These are phyloP conservation scores for Anagrus nilaparvatae DNA, from an alignment of 1,140 invertebrate genomes.

Conservation along the genomic window DNA sequence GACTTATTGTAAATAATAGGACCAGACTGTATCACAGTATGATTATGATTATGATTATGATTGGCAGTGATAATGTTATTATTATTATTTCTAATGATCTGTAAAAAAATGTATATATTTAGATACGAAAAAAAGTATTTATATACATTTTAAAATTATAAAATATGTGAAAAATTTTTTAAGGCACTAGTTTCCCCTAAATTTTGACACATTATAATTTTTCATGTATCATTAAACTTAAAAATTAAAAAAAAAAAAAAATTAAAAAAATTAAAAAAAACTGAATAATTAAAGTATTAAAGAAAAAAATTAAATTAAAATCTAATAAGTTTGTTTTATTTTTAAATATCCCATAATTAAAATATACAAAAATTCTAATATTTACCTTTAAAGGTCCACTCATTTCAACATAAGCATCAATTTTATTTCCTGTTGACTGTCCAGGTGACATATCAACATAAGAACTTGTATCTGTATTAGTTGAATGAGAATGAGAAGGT, in stretches of 20 bases:
- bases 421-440: conserved; percentile 29
- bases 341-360: no score
- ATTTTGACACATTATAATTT: background rate
- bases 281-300: no score
- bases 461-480: conserved; percentile 41
- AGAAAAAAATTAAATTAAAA: background rate
- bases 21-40: conserved; percentile 29
- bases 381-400: conserved; percentile 36
- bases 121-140: no score
- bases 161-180: no score
- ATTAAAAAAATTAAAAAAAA: background rate
- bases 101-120: conserved; percentile 20
- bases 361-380: no score
- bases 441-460: conserved; percentile 49
- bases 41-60: conserved; percentile 37
- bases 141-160: no score
- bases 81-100: conserved; percentile 39
- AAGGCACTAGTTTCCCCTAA: background rate
- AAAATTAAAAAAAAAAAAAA: background rate
- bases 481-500: conserved; percentile 34
- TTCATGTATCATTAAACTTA: no score
- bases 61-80: conserved; percentile 38
- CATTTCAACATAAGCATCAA: conserved; percentile 42
- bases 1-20: conserved; percentile 30
- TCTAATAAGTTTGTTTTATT: no score